Evolutionary conservation across 2,797 vertebrate genomes (phyloP).

Genomic region (Tachyglossus aculeatus): DNA sequence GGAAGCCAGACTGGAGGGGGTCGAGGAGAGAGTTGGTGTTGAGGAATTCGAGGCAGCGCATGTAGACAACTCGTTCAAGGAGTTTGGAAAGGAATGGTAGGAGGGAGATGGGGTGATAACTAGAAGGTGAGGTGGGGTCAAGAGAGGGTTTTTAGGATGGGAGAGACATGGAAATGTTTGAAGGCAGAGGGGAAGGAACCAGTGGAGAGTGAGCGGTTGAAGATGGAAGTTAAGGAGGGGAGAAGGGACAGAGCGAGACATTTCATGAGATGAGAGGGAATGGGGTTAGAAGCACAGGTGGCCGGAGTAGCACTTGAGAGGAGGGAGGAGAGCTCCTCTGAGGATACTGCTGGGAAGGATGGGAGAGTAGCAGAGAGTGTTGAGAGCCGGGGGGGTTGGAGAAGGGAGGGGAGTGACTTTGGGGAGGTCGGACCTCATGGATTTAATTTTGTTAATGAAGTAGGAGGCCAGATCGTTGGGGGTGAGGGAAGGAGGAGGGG

Average conservation of each 20-base stretch:
- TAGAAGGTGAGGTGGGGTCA: background rate
- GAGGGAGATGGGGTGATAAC: background rate
- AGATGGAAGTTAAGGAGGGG: background rate
- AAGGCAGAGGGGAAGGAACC: background rate
- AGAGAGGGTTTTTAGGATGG: background rate
- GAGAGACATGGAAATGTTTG: background rate
- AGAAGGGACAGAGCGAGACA: background rate
- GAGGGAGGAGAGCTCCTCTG: too few species aligned
- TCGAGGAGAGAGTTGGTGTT: background rate
- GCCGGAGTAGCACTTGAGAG: too few species aligned
- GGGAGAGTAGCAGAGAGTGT: too few species aligned
- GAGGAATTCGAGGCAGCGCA: background rate
- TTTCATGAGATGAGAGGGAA: background rate
- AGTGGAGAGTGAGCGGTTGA: background rate
- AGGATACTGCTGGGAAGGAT: too few species aligned
- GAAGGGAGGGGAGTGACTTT: too few species aligned
- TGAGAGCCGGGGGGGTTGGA: too few species aligned
- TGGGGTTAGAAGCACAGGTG: background rate
- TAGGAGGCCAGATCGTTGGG: too few species aligned
- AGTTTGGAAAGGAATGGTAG: background rate
- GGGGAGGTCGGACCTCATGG: too few species aligned
- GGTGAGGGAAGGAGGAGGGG: too few species aligned
- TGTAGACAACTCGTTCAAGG: background rate
- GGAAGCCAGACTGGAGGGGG: background rate
- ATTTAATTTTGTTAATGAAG: too few species aligned